Evolutionary conservation across 2,113 vertebrate genomes (phyloP), one percentile per base, ranked within the genome.

Genomic region (Chinchilla lanigera): DNA sequence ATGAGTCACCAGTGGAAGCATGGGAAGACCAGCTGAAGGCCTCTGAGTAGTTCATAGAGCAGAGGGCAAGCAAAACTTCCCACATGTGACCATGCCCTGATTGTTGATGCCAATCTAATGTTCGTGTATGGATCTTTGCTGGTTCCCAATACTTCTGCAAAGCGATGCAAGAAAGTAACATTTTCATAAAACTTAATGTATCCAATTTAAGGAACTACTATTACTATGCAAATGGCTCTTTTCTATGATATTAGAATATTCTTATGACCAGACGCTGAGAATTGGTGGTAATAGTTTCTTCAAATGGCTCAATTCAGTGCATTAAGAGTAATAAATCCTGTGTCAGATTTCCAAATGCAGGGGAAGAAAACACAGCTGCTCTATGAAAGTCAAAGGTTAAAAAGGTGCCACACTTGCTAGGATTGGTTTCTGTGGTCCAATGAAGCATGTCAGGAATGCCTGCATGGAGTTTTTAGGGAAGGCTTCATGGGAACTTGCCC

Each of bases 181-280:
- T 85, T 89, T 97, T 56, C 75, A 60, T 92, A 78, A 33, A 63
- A 60, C 30, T 44, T 24, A 41, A 80, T n/a, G 6, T 77, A 85
- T 78, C 24, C 35, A 50, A 19, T 73, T 58, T 85, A 60, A 52
- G 28, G 33, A 92, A 56, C 12, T 73, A 5, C 63, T 13, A 41
- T 89, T 78, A 52, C 47, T 88, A 35, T 60, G 5, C 1, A 65
- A 85, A 5, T n/a, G 3, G 13, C 56, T 85, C 19, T 61, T 92
- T 93, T 75, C 65, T 33, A 1, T 80, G 35, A 77, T 24, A 26
- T 41, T 83, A 89, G 26, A 83, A 80, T 65, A 13, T 95, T 95
- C 77, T 95, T 71, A 22, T 14, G 82, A 86, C 26, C 12, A 0
- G 30, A 94, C 75, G 13, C 28, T 10, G 30, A 47, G 33, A 33